phyloP scores from a whole-genome alignment of 2,113 vertebrate genomes.

The Xiphophorus hellerii region DNA sequence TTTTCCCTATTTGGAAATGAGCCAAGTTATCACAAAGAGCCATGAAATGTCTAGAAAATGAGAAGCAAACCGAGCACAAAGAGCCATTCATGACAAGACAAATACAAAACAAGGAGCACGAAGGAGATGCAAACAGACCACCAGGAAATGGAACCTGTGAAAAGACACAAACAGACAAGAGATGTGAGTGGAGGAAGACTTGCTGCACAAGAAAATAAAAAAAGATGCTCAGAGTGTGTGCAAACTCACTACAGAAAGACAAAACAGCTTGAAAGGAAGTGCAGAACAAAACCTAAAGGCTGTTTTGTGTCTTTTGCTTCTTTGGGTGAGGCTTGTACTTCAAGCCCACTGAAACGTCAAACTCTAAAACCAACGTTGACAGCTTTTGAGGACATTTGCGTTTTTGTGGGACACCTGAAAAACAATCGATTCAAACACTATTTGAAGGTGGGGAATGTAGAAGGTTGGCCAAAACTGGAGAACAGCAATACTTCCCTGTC shows the following conservation, averaged over 20 bases:
- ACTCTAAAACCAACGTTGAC: slow-evolving; percentile 2
- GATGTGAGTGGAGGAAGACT: not conserved
- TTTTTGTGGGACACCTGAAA: slow-evolving; percentile 33
- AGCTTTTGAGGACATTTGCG: slow-evolving; percentile 40
- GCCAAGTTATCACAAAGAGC: slow-evolving; percentile 6
- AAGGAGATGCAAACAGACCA: slow-evolving; percentile 7
- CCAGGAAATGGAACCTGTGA: not conserved
- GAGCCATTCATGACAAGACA: not conserved
- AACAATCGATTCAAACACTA: slow-evolving; percentile 63
- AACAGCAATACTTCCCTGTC: slow-evolving; percentile 31
- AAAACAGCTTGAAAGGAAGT: slow-evolving; percentile 4
- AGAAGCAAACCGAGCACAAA: not conserved
- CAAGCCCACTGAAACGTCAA: not conserved
- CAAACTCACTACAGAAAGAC: not conserved
- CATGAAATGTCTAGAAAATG: slow-evolving; percentile 2
- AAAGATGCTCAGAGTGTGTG: not conserved
- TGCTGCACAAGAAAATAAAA: not conserved
- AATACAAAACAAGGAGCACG: not conserved
- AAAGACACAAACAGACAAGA: not conserved
- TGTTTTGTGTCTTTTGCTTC: not conserved
- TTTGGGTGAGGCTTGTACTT: not conserved
- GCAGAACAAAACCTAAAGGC: not conserved
- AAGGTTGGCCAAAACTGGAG: slow-evolving; percentile 43
- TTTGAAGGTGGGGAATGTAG: slow-evolving; percentile 30
- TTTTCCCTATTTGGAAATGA: not conserved